Conservation (phyloP, 2,888 invertebrate species). For the Gasteruption jaculator region DNA sequence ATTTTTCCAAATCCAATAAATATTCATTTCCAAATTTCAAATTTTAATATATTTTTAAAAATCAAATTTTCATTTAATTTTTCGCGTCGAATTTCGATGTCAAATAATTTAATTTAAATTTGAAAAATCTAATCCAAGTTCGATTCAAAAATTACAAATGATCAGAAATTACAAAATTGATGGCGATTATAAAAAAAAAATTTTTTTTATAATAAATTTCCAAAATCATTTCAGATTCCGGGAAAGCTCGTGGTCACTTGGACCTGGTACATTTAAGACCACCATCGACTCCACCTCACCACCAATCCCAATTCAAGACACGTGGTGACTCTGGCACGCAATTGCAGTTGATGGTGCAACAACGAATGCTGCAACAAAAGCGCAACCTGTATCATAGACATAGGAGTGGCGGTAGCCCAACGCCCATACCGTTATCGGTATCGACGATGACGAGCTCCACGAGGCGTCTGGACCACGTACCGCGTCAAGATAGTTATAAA, state of each 20-base stretch:
- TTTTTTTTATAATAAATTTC: too few relatives aligned
- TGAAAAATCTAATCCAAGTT: too few relatives aligned
- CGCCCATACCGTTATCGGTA: conserved; percentile 32
- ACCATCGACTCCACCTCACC: conserved; percentile 38
- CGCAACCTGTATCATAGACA: conserved; percentile 52
- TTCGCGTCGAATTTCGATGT: too few relatives aligned
- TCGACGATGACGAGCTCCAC: conserved; percentile 19
- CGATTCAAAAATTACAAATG: too few relatives aligned
- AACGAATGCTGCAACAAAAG: conserved; percentile 79
- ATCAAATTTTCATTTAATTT: too few relatives aligned
- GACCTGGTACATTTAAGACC: conserved; percentile 44
- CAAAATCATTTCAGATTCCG: conserved; percentile 42
- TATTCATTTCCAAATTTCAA: too few relatives aligned
- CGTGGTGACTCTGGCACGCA: conserved; percentile 54
- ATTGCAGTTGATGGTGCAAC: conserved; percentile 81
- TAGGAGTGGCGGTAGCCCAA: conserved; percentile 40
- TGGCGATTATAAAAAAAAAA: too few relatives aligned
- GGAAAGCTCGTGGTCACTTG: conserved; percentile 43
- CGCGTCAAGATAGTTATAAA: conserved; percentile 83
- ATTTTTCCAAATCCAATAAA: too few relatives aligned
- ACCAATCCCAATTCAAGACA: conserved; percentile 38
- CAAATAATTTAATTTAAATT: too few relatives aligned
- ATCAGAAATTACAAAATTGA: too few relatives aligned
- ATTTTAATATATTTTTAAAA: too few relatives aligned
- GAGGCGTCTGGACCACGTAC: conserved; percentile 64